Percentiles rank a stretch among this genome's conserved stretches.
These are phyloP conservation scores for Orthosia cruda DNA, from an alignment of 2,888 invertebrate genomes.

Conservation along the genomic window DNA sequence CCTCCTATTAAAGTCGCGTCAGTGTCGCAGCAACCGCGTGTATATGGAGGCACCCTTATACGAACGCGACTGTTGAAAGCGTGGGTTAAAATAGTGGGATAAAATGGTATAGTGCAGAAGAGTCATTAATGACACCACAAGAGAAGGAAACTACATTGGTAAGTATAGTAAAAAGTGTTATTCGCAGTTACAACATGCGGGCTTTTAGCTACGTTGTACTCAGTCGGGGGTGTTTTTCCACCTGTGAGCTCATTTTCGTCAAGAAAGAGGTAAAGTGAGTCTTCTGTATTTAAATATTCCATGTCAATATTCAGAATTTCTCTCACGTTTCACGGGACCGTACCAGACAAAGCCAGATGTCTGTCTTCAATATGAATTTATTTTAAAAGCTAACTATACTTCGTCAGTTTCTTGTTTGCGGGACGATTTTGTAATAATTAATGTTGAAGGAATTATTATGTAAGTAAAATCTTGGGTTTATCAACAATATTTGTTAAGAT, in stretches of 20 bases:
- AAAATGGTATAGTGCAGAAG: conserved; percentile 38
- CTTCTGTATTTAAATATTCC: conserved; percentile 32
- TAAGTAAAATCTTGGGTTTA: conserved; percentile 4
- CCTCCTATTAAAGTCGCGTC: conserved; percentile 47
- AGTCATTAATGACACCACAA: conserved; percentile 26
- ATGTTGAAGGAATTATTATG: conserved; percentile 26
- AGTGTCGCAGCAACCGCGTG: conserved; percentile 42
- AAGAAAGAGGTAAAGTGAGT: background rate
- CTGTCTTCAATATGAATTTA: conserved; percentile 77
- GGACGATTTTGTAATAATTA: conserved; percentile 64
- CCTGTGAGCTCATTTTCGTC: background rate
- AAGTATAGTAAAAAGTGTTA: background rate
- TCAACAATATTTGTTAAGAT: background rate
- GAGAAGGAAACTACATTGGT: background rate
- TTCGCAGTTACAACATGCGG: background rate
- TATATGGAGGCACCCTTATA: conserved; percentile 50
- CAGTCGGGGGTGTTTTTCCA: too few species aligned
- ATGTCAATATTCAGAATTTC: conserved; percentile 63
- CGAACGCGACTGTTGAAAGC: conserved; percentile 19
- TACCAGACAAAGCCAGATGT: conserved; percentile 71
- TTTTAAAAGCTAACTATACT: conserved; percentile 70
- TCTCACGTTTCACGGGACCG: conserved; percentile 67
- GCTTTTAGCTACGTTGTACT: background rate
- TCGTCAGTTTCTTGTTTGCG: conserved; percentile 61
- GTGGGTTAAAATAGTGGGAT: conserved; percentile 35